These are phyloP conservation scores for Cistogaster globosa DNA, from an alignment of 2,888 invertebrate genomes.

Conservation along the genomic window DNA sequence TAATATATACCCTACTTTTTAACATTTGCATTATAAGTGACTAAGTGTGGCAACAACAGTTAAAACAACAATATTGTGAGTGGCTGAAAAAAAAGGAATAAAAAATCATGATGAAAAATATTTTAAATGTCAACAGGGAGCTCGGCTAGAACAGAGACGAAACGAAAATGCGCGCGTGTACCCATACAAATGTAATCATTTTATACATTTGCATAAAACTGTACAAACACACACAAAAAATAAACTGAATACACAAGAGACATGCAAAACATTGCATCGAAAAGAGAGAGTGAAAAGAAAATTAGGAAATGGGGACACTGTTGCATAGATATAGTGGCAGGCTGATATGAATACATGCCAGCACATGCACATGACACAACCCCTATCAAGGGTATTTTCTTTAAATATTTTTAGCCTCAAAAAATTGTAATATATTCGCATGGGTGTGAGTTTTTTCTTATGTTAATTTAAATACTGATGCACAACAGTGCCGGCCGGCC, in stretches of 20 bases:
- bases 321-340: conserved; percentile 57
- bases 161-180: conserved; percentile 71
- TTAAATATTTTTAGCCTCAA: background rate
- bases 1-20: conserved; percentile 53
- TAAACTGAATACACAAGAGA: background rate
- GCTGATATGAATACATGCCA: background rate
- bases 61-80: conserved; percentile 20
- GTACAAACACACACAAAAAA: conserved; percentile 16
- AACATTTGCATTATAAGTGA: conserved; percentile 33
- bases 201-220: conserved; percentile 37
- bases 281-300: background rate
- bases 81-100: background rate
- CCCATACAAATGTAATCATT: conserved; percentile 58
- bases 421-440: background rate
- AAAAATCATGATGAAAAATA: conserved; percentile 36
- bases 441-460: background rate
- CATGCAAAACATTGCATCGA: conserved; percentile 23
- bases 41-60: conserved; percentile 55
- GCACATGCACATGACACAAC: conserved; percentile 46
- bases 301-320: conserved; percentile 65
- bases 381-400: conserved; percentile 63
- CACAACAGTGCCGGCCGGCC: conserved; percentile 60
- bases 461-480: background rate
- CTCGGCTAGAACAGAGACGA: conserved; percentile 43
- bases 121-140: conserved; percentile 66